Base-by-base conservation (phyloP, 2,797 vertebrate species). In the Nyctibius grandis region DNA sequence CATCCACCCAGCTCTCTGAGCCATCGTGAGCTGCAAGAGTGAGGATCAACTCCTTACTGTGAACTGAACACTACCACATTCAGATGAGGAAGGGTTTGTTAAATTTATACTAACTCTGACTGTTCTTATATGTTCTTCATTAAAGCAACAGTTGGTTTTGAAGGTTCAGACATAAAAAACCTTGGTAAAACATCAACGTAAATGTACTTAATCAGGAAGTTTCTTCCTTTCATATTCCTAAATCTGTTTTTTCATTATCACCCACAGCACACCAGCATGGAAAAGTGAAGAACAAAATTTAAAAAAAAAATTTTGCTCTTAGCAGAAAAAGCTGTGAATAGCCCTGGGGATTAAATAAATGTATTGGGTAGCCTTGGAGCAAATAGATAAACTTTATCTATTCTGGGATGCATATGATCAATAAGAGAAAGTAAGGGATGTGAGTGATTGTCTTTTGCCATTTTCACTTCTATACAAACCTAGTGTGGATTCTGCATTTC, bases 1-100 rank as follows among this genome's bases (percentile, higher is more conserved):
- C 6, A 42, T 12, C 16, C 9, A 69, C 20, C 4, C 11, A 7
- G 5, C 4, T 33, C 6, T 63, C 44, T 53, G 20, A 48, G 10
- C 11, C 3, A 0, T 11, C 11, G 16, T 15, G 53, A 60, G 25
- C 1, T 44, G 11, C 9, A 19, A 28, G 11, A 67, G 3, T 0
- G 0, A 59, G 48, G 78, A 31, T 5, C 14, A 50, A 11, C 4
- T 23, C n/a, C 15, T 21, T 47, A 28, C 12, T 26, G 13, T 31
- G 36, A 12, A 44, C 42, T 60, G 15, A 69, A 50, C 22, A 34
- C 16, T 44, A 19, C 12, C 33, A 20, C 18, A 50, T 68, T 77
- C 47, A 51, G 42, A 23, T 23, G 28, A 85, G 33, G 34, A 69
- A n/a, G 3, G 3, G 4, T 12, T 74, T 0, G 0, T 45, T 53